Conservation (phyloP, 2,888 invertebrate genomes). For the Syrista parreyssii region DNA sequence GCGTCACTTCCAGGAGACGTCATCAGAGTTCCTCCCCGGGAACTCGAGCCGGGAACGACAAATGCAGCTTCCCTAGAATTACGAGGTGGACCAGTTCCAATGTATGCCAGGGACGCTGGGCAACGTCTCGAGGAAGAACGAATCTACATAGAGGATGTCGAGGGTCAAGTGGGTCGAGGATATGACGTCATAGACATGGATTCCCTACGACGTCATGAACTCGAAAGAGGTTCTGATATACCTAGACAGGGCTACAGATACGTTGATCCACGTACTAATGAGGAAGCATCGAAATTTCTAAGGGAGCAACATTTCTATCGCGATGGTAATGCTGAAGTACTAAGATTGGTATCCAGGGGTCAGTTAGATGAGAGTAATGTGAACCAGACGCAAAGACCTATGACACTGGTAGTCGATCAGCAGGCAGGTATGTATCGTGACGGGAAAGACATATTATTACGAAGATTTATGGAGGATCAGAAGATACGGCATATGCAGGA, state of each 20-base stretch:
- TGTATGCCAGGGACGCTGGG: conserved; percentile 27
- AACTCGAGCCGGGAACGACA: conserved; percentile 18
- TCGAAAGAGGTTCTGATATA: conserved; percentile 80
- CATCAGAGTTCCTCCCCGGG: conserved; percentile 29
- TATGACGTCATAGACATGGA: conserved; percentile 75
- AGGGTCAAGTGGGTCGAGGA: conserved; percentile 67
- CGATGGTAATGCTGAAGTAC: conserved; percentile 87
- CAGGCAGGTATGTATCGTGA: conserved; percentile 74
- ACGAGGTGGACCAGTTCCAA: conserved; percentile 26
- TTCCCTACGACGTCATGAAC: conserved; percentile 80
- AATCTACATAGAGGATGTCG: conserved; percentile 72
- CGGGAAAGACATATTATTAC: conserved; percentile 87
- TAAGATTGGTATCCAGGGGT: conserved; percentile 81
- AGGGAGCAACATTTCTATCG: conserved; percentile 83
- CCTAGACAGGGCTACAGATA: conserved; percentile 49
- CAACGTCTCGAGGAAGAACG: conserved; percentile 67
- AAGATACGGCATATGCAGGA: conserved; percentile 49
- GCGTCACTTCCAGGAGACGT: conserved; percentile 61
- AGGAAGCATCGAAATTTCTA: conserved; percentile 65
- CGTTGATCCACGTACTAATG: conserved; percentile 58
- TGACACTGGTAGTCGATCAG: conserved; percentile 69
- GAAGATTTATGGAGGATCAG: conserved; percentile 85
- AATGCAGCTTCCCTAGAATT: conserved; percentile 33
- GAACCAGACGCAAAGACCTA: conserved; percentile 68
- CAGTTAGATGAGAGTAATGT: conserved; percentile 73